Base-by-base conservation (phyloP, 2,888 invertebrate species). In the Troilus luridus region DNA sequence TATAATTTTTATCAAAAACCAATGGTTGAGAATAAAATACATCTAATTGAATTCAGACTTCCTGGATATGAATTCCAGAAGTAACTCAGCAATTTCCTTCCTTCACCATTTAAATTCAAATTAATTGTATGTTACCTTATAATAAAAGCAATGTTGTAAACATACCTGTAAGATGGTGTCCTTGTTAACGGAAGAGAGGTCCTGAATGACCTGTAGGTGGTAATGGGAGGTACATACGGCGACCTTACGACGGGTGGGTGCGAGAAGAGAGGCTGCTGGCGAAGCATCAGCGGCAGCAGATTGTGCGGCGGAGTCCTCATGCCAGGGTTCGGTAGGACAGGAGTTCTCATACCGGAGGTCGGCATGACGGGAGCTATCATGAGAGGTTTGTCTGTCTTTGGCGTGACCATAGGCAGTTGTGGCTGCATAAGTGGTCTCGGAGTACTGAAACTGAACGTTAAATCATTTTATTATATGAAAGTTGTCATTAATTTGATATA, bases 281-380 rank as follows among this genome's bases (percentile, higher is more conserved):
- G 85, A n/a, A 85, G 85, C 85, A 85, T 85, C 56, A 85, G n/a
- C 7, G 85, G 85, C 5, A 85, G 85, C 10, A 85, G 85, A 14
- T 85, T 85, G 14, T 85, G 85, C 1, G 85, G 85, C 5, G 85
- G 85, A 85, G 85, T 85, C 10, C 85, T 85, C 81, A 81, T 81
- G 0, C 81, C 81, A 2, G 81, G 81, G 81, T 81, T 81, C 2
- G 81, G 56, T 10, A 81, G 81, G 8, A 81, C 81, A 5, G 41
- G 41, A 41, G 41, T 41, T 41, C 41, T 41, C 67, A 67, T 67
- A 9, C 67, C 11, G 9, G 67, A 21, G 67, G 7, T 67, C 19
- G 67, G n/a, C 12, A n/a, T 2, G 9, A 67, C 67, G 6, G 85
- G 85, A 11, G 56, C 85, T 21, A 58, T n/a, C 56, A 85, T 56